A percentile compares a stretch with the other conserved stretches of the same genome.
Conservation (phyloP, 92 coral and sea anemone genomes). For the Chrysogorgia sp. region DNA sequence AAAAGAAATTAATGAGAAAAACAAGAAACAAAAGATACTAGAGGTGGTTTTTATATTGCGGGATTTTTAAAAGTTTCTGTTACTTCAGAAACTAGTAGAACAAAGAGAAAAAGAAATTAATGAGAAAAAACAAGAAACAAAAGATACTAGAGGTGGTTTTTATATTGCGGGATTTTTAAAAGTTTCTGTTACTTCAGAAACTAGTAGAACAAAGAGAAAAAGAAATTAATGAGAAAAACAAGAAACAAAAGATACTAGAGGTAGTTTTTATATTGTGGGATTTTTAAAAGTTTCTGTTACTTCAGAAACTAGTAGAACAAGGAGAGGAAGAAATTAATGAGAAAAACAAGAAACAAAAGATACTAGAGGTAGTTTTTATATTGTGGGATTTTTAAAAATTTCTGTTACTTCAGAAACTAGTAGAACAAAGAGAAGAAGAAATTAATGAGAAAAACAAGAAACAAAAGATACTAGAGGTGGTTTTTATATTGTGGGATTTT, state of each 20-base stretch:
- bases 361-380: conserved; percentile 88
- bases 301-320: conserved; percentile 70
- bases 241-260: conserved; percentile 76
- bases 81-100: conserved; percentile 74
- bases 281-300: conserved; percentile 87
- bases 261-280: conserved; percentile 94
- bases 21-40: conserved; percentile 74
- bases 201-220: conserved; percentile 59
- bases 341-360: conserved; percentile 67
- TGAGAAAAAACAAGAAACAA: conserved; percentile 61
- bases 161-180: conserved; percentile 93
- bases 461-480: conserved; percentile 87
- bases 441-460: conserved; percentile 62
- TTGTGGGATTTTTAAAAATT: conserved; percentile 95
- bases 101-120: conserved; percentile 51
- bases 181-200: conserved; percentile 84
- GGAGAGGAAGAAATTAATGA: conserved; percentile 55
- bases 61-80: conserved; percentile 89
- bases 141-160: conserved; percentile 91
- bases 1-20: conserved; percentile 50
- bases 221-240: conserved; percentile 51
- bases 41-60: conserved; percentile 93
- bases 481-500: conserved; percentile 86
- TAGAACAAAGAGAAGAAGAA: conserved; percentile 47
- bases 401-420: conserved; percentile 78